Percentiles rank a stretch among this genome's conserved stretches.
These are phyloP conservation scores for Alaudala cheleensis DNA, from an alignment of 2,113 vertebrate species.

Conservation along the genomic window DNA sequence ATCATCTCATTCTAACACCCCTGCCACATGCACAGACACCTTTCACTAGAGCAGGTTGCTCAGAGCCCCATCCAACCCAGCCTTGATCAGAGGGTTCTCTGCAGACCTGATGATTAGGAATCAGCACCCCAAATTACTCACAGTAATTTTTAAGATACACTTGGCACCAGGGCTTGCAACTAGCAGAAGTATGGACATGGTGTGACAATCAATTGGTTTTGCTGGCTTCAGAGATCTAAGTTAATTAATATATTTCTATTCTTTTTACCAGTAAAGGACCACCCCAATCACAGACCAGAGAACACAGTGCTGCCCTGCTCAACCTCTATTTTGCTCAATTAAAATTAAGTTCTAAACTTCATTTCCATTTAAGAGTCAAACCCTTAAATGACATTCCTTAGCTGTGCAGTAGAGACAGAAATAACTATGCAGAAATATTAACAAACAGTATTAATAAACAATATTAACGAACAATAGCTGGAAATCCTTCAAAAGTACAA, in stretches of 20 bases:
- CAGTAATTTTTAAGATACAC: neutral
- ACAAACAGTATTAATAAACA: neutral
- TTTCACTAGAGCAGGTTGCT: neutral
- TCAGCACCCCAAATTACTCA: neutral
- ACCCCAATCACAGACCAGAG: neutral
- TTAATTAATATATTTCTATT: neutral
- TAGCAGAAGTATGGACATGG: neutral
- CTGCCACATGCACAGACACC: accelerated
- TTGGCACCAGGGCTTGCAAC: neutral
- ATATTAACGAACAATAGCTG: neutral
- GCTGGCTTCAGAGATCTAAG: neutral
- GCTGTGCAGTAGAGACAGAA: neutral
- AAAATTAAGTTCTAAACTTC: neutral
- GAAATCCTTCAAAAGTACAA: neutral
- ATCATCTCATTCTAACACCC: neutral
- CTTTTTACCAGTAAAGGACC: neutral
- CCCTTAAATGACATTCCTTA: neutral
- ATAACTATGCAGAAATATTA: neutral
- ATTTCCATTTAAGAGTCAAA: neutral
- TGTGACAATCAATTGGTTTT: neutral
- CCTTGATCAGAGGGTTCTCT: neutral
- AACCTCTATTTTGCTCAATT: neutral
- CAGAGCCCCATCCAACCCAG: neutral
- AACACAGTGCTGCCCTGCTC: neutral
- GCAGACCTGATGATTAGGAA: neutral